Conservation (phyloP, 2,888 invertebrate genomes). For the Crossocerus cetratus region DNA sequence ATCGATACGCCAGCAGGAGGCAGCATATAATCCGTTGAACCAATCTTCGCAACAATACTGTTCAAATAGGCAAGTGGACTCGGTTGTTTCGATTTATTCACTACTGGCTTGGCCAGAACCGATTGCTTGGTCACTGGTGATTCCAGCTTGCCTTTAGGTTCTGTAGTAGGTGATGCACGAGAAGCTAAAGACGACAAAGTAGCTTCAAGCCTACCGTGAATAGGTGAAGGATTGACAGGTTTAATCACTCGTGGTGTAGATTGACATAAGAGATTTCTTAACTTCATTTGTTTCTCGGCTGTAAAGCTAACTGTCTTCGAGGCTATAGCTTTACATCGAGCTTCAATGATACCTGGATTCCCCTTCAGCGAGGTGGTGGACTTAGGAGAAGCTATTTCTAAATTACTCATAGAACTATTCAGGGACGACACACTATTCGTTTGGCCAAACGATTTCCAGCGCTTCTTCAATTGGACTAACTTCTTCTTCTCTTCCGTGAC, state of each 20-base stretch:
- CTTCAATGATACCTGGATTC: conserved; percentile 66
- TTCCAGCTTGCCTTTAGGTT: conserved; percentile 49
- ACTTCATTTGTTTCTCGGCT: conserved; percentile 63
- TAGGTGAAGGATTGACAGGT: conserved; percentile 66
- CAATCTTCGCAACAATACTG: conserved; percentile 71
- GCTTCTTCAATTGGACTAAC: conserved; percentile 60
- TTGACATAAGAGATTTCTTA: conserved; percentile 64
- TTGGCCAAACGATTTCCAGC: conserved; percentile 62
- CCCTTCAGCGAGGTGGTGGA: conserved; percentile 28
- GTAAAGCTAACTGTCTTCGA: conserved; percentile 65
- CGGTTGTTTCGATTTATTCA: conserved; percentile 49
- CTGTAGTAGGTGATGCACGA: conserved; percentile 32
- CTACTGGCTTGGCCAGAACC: conserved; percentile 11
- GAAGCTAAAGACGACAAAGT: conserved; percentile 69
- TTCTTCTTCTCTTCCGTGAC: conserved; percentile 79
- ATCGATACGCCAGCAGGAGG: conserved; percentile 30
- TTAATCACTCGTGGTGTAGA: conserved; percentile 65
- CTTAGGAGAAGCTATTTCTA: conserved; percentile 61
- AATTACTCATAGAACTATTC: conserved; percentile 65
- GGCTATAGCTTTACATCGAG: conserved; percentile 69
- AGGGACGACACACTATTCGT: conserved; percentile 52
- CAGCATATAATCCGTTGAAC: conserved; percentile 38
- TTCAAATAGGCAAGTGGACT: conserved; percentile 72
- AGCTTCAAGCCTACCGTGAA: conserved; percentile 70
- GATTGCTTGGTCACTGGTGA: conserved; percentile 35